Evolutionary conservation across 1,140 invertebrate genomes (phyloP), one percentile per base, ranked within the genome.

Genomic region (Stegodyphus dumicola): DNA sequence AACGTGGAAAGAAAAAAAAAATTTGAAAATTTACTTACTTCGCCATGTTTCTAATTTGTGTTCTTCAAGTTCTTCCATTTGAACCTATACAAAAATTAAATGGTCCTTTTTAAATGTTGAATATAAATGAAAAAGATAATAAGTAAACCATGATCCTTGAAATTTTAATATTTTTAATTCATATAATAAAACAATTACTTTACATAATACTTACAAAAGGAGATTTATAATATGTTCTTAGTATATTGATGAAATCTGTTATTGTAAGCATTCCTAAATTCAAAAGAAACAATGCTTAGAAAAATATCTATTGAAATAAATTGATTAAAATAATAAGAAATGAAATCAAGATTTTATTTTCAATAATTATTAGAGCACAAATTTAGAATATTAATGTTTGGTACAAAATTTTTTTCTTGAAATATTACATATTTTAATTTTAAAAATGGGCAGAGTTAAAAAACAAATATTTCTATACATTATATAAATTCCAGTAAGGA

Each of bases 171-270:
- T 10, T 60, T 60, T 60, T 60, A 10, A 60, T 5, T 60, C 15
- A 60, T 60, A 60, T 10, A 0, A 2, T 60, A 10, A 10, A 60
- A 15, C 56, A 60, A 60, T 60, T 9, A 60, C 9, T 15, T 10
- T 60, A 60, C 15, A 10, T 1, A 60, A 60, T 71, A 84, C 85
- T 88, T 33, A 97, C 95, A 88, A 94, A 93, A 18, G 96, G 95
- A 88, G 96, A 96, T 89, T 96, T 98, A 92, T 99, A 98, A 94
- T 97, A 98, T 85, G 91, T 93, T 91, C 98, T 95, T 74, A 99
- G 92, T 89, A 99, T 99, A 91, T 98, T 97, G 89, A 99, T 99
- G 90, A 99, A 99, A 92, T 99, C 99, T 70, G 99, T 99, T 89
- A 99, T 99, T 60, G 99, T 99, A 75, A 99, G 92, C 98, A 99